phyloP scores from a whole-genome alignment of 2,888 invertebrate species.

The Sphaeridia pumilis region DNA sequence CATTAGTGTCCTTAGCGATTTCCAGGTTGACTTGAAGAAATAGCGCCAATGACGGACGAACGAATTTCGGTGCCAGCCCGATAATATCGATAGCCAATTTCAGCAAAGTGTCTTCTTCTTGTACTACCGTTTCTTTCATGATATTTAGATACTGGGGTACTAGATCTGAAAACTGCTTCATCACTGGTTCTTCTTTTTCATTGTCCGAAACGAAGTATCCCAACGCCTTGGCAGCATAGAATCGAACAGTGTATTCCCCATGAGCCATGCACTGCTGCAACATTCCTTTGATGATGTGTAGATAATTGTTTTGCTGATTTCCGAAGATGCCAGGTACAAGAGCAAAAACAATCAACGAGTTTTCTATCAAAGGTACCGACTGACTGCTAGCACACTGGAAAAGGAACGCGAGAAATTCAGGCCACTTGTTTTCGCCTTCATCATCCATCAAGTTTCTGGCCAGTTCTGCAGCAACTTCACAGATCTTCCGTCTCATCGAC shows the following conservation, averaged over 20 bases:
- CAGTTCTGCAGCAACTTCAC: conserved; percentile 92
- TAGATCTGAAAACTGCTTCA: conserved; percentile 77
- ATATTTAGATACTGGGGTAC: conserved; percentile 46
- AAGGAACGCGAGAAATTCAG: conserved; percentile 81
- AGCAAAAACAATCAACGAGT: conserved; percentile 89
- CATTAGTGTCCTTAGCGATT: conserved; percentile 20
- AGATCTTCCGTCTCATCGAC: conserved; percentile 66
- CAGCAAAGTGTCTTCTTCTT: conserved; percentile 67
- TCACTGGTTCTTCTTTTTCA: conserved; percentile 81
- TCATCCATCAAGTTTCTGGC: conserved; percentile 90
- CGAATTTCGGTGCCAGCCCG: conserved; percentile 82
- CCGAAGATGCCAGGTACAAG: conserved; percentile 95
- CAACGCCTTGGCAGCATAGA: conserved; percentile 46
- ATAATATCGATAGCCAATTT: conserved; percentile 90
- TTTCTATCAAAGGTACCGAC: conserved; percentile 73
- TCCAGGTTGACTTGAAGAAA: conserved; percentile 73
- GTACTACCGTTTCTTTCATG: conserved; percentile 36
- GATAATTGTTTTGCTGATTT: conserved; percentile 78
- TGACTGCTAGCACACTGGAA: conserved; percentile 86
- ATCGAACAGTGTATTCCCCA: conserved; percentile 37
- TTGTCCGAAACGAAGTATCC: conserved; percentile 74
- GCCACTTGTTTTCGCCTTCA: conserved; percentile 92
- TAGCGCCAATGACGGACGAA: conserved; percentile 70
- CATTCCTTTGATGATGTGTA: conserved; percentile 92
- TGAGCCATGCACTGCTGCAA: conserved; percentile 67